Evolutionary conservation across 1,140 invertebrate genomes (phyloP), one percentile per base, ranked within the genome.

Genomic region (Megalonaias nervosa): DNA sequence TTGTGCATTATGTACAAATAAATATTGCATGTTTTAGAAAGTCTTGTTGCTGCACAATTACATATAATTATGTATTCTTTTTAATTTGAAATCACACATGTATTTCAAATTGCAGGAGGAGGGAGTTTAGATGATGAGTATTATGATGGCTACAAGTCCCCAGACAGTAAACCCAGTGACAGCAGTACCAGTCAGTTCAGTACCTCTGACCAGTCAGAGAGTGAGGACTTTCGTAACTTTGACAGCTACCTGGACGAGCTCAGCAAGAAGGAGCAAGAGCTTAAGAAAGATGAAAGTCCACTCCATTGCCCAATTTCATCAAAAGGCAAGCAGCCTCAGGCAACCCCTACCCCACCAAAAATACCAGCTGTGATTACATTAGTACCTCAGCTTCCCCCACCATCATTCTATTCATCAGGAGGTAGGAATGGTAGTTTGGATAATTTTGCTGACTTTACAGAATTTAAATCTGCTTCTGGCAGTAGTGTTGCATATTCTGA

Each of bases 141-240:
- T 31, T 94, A 93, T 86, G 92, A 92, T 16, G 93, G 94, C 69
- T 94, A 93, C 80, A 93, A 93, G 82, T 93, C 92, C 78, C 93
- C 93, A 59, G 81, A 80, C 67, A 81, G 81, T 38, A 85, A 84
- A 72, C 81, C 81, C 3, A 84, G 83, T 59, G 87, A 88, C 69
- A 48, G 38, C 38, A 87, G 85, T 69, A 83, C 82, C 17, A 87
- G 88, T 78, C 86, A 87, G 75, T 84, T 88, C 38, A 86, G 83
- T 61, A 86, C 86, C 26, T 87, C 86, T 2, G 87, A 88, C 68
- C 87, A 87, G 64, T 88, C 87, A n/a, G 88, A 89, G 72, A 85
- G 84, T 56, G 88, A 89, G 66, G 88, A 89, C 67, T 86, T 89
- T 66, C 84, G 82, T 56, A 83, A 82, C 66, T 85, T 89, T 76